Conservation (phyloP, 2,797 vertebrate species). For the Aplochiton taeniatus region DNA sequence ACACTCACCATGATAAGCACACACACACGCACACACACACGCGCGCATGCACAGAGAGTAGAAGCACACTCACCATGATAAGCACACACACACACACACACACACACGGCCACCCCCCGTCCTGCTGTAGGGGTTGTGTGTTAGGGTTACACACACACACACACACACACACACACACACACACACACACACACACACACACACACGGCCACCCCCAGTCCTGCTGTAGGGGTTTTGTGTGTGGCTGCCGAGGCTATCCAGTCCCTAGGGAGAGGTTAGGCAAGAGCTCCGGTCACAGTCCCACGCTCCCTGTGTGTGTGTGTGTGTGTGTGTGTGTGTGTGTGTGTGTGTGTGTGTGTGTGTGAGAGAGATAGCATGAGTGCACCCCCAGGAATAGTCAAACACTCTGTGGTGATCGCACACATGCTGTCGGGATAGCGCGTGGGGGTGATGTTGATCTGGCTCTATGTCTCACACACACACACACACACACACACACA, state of each 20-base stretch:
- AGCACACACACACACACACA: neutral
- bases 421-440: too few species aligned
- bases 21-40: slow-evolving; percentile 15
- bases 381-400: slow-evolving; percentile 3
- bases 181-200: neutral
- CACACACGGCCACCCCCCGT: neutral
- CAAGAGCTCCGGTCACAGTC: slow-evolving; percentile 46
- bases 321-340: slow-evolving; percentile 2
- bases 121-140: too few species aligned
- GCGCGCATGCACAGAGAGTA: neutral
- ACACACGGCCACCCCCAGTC: neutral
- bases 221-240: neutral
- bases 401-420: neutral
- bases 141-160: neutral
- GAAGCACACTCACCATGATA: too few species aligned
- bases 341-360: neutral
- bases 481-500: slow-evolving; percentile 4
- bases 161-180: neutral
- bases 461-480: neutral
- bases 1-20: neutral
- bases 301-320: slow-evolving; percentile 43
- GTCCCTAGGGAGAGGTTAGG: slow-evolving; percentile 44
- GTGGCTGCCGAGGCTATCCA: slow-evolving; percentile 16
- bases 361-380: neutral
- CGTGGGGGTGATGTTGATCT: too few species aligned